These are phyloP conservation scores for Pelodiscus sinensis DNA, from an alignment of 2,113 vertebrate genomes.

Conservation along the genomic window DNA sequence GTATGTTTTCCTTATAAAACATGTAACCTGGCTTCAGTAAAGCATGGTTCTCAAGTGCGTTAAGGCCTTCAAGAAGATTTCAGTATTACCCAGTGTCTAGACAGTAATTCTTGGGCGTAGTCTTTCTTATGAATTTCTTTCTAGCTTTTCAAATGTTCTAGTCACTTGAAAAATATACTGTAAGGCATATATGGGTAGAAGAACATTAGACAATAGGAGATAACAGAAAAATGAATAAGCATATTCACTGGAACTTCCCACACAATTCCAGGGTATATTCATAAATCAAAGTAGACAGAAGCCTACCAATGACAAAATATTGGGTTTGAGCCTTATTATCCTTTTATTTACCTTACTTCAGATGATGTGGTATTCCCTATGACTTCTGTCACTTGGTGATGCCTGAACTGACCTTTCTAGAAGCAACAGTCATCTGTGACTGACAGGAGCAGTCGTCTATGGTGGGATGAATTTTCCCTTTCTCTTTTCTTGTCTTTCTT, in stretches of 20 bases:
- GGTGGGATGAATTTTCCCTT: slow-evolving; percentile 61
- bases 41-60: neutral
- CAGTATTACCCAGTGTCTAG: neutral
- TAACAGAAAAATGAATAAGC: neutral
- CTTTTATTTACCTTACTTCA: slow-evolving; percentile 31
- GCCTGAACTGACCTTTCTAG: slow-evolving; percentile 74
- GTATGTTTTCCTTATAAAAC: neutral
- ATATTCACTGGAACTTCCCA: neutral
- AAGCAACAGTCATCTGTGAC: slow-evolving; percentile 66
- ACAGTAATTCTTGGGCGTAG: neutral
- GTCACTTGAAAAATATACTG: slow-evolving; percentile 11
- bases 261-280: slow-evolving; percentile 33
- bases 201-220: slow-evolving; percentile 16
- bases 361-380: slow-evolving; percentile 62
- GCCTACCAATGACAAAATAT: slow-evolving; percentile 22
- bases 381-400: slow-evolving; percentile 66
- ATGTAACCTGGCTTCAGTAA: neutral
- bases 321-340: slow-evolving; percentile 35
- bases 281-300: slow-evolving; percentile 29
- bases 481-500: slow-evolving; percentile 57
- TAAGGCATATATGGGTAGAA: neutral
- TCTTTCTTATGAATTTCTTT: slow-evolving; percentile 6
- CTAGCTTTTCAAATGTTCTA: slow-evolving; percentile 13
- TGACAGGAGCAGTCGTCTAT: slow-evolving; percentile 70
- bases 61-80: neutral